Evolutionary conservation across 2,888 invertebrate genomes (phyloP), one percentile per base, ranked within the genome.

Genomic region (Oxytorus armatus): DNA sequence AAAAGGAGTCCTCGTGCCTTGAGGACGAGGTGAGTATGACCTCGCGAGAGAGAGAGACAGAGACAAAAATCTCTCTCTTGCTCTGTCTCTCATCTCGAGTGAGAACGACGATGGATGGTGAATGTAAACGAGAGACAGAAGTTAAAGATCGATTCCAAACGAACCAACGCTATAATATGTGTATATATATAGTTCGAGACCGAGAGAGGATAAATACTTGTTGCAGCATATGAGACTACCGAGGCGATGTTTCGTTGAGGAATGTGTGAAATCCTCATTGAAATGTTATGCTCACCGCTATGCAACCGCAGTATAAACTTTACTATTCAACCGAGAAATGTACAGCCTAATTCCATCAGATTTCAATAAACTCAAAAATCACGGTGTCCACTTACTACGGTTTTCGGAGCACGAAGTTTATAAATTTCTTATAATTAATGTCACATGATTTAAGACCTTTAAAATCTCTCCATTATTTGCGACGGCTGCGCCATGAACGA

Each of bases 191-290:
- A 77, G 73, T 75, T 65, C 72, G 73, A 69, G 78, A 73, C 80
- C 74, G 69, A 72, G 77, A 77, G 25, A 61, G 78, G 68, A 63
- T 57, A 29, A 55, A 39, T 72, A 73, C 39, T 42, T 39, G 44
- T 44, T 44, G 29, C 39, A 59, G 66, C 21, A 21, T 47, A 49
- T 53, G 53, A 44, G 33, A 61, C n/a, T 33, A 66, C 39, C 16
- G 44, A 69, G 25, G 25, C n/a, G n/a, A 69, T 61, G 49, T 49
- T 39, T 53, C 36, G 42, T 51, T 29, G 69, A 79, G 79, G 83
- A 85, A 84, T 85, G 82, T 79, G 79, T 63, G 72, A 82, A 63
- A 55, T 74, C 63, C 39, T 57, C 65, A 65, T 72, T 68, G 73
- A 68, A 68, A 51, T 25, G 36, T 63, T 53, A 10, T 23, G 23